A percentile compares a stretch with the other conserved stretches of the same genome.
phyloP scores from a whole-genome alignment of 2,888 invertebrate species.

The Ariolimax columbianus region DNA sequence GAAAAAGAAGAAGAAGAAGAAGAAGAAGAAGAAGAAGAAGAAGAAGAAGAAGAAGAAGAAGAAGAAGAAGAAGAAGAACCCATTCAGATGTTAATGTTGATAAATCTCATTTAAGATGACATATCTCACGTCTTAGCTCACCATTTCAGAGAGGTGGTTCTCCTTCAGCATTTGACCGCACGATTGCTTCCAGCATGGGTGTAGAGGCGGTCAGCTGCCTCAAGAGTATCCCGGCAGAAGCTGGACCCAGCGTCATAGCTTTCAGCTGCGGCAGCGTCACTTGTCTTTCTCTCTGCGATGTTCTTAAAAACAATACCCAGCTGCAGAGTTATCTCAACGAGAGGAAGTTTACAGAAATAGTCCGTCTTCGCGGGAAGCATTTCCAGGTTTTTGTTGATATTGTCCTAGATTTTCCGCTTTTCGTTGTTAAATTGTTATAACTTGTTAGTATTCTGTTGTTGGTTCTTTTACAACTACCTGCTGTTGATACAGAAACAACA shows the following conservation, averaged over 20 bases:
- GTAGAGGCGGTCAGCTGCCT: conserved; percentile 37
- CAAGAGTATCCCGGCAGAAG: neutral
- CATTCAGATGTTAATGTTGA: too few species aligned
- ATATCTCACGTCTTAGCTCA: neutral
- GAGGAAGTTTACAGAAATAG: conserved; percentile 19
- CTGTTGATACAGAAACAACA: too few species aligned
- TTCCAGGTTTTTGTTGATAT: conserved; percentile 34
- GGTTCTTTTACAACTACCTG: too few species aligned
- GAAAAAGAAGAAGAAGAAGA: too few species aligned
- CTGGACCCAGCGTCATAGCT: neutral
- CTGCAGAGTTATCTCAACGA: neutral
- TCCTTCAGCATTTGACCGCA: conserved; percentile 43
- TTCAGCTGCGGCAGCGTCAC: neutral
- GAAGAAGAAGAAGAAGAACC: too few species aligned
- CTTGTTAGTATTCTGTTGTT: too few species aligned
- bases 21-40: too few species aligned
- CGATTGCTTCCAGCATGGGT: conserved; percentile 36
- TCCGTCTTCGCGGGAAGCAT: conserved; percentile 8
- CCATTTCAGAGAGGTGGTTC: conserved; percentile 38
- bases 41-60: too few species aligned
- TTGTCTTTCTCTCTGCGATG: neutral
- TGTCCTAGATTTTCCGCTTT: too few species aligned
- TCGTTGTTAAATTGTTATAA: too few species aligned
- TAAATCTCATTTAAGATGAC: too few species aligned
- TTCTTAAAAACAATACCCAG: neutral